Evolutionary conservation across 2,888 invertebrate species (phyloP).

Genomic region (Drepana falcataria): DNA sequence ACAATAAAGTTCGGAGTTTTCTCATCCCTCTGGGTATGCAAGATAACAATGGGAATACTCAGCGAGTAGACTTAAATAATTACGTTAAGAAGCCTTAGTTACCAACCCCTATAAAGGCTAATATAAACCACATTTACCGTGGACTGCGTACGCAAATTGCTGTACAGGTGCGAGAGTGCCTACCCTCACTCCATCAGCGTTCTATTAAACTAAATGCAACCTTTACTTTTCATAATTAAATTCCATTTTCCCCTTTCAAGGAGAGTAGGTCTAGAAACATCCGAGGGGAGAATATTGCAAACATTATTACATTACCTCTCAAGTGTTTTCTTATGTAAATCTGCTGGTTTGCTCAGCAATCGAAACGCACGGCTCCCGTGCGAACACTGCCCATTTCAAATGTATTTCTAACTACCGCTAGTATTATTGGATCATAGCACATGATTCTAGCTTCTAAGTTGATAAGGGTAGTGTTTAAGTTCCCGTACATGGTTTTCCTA

Average conservation of each 20-base stretch:
- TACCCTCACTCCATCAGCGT: neutral
- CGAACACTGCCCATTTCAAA: constrained; percentile 16
- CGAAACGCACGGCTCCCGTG: constrained; percentile 19
- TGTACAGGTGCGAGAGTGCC: neutral
- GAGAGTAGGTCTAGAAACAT: constrained; percentile 10
- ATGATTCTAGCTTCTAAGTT: neutral
- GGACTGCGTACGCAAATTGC: neutral
- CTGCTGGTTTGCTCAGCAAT: constrained; percentile 35
- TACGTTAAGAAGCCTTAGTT: no score
- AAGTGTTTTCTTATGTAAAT: constrained; percentile 62
- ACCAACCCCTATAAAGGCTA: no score
- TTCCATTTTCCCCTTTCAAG: constrained; percentile 2
- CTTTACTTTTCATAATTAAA: neutral
- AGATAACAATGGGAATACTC: no score
- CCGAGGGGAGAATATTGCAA: constrained; percentile 9
- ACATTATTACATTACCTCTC: constrained; percentile 9
- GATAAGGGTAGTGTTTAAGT: neutral
- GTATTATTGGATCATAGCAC: neutral
- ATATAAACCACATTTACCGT: no score
- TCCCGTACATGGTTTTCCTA: neutral
- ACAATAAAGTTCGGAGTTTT: no score
- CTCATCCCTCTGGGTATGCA: no score
- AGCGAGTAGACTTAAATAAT: no score
- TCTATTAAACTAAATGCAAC: neutral
- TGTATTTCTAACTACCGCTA: neutral